These are phyloP conservation scores for Coptodon bakossiorum DNA, from an alignment of 2,113 vertebrate species.

Conservation along the genomic window DNA sequence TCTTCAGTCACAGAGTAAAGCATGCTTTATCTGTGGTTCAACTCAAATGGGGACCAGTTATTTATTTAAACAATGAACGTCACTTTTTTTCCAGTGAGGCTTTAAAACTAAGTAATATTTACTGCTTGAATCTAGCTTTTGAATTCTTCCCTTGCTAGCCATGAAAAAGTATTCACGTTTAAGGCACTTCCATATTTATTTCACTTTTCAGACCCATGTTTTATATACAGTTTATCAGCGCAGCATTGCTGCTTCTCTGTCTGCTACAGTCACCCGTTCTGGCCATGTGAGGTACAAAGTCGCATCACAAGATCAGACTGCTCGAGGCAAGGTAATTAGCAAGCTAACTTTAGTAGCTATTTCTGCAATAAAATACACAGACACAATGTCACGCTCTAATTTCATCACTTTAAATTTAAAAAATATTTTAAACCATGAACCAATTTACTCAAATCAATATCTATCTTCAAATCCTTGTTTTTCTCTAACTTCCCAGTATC, in stretches of 20 bases:
- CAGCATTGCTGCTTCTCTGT: not conserved
- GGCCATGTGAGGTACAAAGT: not conserved
- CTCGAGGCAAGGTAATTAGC: not conserved
- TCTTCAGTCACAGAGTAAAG: not conserved
- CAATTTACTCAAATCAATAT: not conserved
- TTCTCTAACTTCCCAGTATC: not conserved
- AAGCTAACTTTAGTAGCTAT: not conserved
- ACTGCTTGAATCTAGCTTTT: not conserved
- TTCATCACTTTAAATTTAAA: not conserved
- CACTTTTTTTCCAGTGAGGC: not conserved
- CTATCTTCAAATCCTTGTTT: not conserved
- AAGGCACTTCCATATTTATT: not conserved
- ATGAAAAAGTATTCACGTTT: not conserved
- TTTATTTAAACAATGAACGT: not conserved
- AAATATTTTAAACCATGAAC: not conserved
- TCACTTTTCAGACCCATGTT: not conserved
- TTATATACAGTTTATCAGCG: not conserved
- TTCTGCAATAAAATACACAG: not conserved
- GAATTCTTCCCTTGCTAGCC: not conserved
- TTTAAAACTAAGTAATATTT: not conserved
- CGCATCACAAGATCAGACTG: not conserved
- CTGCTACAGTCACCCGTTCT: not conserved
- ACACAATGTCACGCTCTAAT: not conserved
- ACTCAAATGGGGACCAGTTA: not conserved
- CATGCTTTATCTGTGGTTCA: not conserved